These are phyloP conservation scores for Lordiphosa collinella DNA, from an alignment of 1,140 invertebrate species.

Conservation along the genomic window DNA sequence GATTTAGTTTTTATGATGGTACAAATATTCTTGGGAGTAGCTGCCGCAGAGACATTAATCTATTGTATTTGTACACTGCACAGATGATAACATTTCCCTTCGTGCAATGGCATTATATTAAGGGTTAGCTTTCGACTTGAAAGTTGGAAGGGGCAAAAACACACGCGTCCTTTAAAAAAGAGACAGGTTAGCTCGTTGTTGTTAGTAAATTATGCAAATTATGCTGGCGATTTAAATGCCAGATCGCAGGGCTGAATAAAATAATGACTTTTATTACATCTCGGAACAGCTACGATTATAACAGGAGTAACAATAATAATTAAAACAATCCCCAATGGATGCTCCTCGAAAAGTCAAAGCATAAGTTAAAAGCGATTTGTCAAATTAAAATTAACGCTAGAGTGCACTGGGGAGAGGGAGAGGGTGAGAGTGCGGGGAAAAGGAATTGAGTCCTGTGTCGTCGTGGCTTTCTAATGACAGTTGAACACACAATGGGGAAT, in stretches of 20 bases:
- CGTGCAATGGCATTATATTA: not conserved
- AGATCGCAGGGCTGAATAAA: constrained; percentile 10
- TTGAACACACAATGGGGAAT: constrained; percentile 39
- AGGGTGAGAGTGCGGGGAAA: not conserved
- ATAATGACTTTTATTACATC: constrained; percentile 22
- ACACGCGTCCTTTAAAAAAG: no score
- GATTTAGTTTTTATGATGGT: no score
- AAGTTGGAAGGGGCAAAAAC: no score
- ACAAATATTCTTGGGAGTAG: no score
- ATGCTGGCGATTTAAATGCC: constrained; percentile 31
- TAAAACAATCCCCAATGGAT: constrained; percentile 40
- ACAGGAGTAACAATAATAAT: constrained; percentile 31
- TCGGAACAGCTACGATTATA: constrained; percentile 1
- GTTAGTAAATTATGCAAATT: constrained; percentile 40
- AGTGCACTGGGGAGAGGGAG: not conserved
- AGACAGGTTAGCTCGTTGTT: not conserved
- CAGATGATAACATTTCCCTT: not conserved
- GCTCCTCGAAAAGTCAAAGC: constrained; percentile 43
- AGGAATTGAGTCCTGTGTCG: constrained; percentile 1
- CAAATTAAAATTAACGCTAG: constrained; percentile 41
- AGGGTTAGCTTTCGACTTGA: no score
- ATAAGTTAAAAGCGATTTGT: constrained; percentile 56
- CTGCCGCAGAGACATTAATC: no score
- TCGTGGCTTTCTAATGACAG: constrained; percentile 23
- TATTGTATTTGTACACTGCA: no score